These are phyloP conservation scores for Tenthredo amoena DNA, from an alignment of 2,888 invertebrate species.

Conservation along the genomic window DNA sequence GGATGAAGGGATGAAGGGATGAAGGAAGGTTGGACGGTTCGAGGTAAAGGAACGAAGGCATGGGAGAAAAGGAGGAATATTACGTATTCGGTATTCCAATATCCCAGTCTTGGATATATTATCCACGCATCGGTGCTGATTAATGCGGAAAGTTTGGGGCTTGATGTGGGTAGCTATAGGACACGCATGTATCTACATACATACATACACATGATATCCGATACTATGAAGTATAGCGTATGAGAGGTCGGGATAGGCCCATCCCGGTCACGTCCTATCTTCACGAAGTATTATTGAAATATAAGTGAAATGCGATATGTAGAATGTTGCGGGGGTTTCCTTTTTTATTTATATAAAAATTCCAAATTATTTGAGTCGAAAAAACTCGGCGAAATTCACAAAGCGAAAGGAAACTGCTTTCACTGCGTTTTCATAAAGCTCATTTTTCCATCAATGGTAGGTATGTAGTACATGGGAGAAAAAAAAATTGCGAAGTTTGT, in stretches of 20 bases:
- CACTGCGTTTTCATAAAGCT: not conserved
- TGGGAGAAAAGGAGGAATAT: not conserved
- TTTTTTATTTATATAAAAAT: not conserved
- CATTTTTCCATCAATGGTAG: not conserved
- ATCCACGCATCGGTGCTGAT: slow-evolving; percentile 34
- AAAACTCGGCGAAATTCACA: not conserved
- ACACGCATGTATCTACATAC: not conserved
- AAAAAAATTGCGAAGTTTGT: not conserved
- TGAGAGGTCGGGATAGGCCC: not conserved
- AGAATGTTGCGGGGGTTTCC: too few species aligned
- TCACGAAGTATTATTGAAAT: not conserved
- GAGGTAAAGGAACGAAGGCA: not conserved
- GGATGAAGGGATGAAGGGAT: not conserved
- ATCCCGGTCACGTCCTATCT: not conserved
- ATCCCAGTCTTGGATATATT: slow-evolving; percentile 33
- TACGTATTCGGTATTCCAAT: slow-evolving; percentile 39
- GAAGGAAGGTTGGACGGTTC: not conserved
- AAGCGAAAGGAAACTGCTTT: not conserved
- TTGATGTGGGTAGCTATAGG: slow-evolving; percentile 10
- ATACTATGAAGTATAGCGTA: not conserved
- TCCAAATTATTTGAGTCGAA: not conserved
- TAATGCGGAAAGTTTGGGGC: slow-evolving; percentile 40
- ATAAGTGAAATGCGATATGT: not conserved
- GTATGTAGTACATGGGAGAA: not conserved
- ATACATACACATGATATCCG: not conserved